Evolutionary conservation across 2,797 vertebrate genomes (phyloP), one percentile per base, ranked within the genome.

Genomic region (Capromys pilorides): DNA sequence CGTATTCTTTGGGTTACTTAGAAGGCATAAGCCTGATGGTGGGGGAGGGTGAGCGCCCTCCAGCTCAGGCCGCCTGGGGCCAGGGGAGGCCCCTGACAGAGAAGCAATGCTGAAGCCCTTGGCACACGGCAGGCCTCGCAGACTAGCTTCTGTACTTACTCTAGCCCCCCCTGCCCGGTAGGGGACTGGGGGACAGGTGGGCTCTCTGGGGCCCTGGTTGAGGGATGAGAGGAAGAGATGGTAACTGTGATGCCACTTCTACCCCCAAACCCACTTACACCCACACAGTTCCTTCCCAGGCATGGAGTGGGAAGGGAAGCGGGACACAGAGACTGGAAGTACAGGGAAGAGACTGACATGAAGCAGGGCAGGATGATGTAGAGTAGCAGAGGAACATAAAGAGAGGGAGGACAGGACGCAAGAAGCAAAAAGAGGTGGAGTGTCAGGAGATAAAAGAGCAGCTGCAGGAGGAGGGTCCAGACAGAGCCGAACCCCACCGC

Each of bases 141-240:
- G 92, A 79, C 80, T 71, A 78, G 96, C 93, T 93, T 97, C 98
- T 97, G 97, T 99, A 99, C 99, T 99, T 99, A 99, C 99, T 98
- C 97, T 97, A 99, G 99, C 97, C 94, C 99, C 98, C 98, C 99
- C 97, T 99, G 98, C 98, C 99, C 98, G n/a, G 99, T 98, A 94
- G 99, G 99, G 98, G 99, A 98, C 98, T 96, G 98, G 97, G 95
- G 98, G 94, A 98, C 98, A 96, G 97, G 97, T 98, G 97, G 98
- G 91, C 98, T 95, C 97, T 98, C 98, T 95, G 99, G 98, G 97
- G 97, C 88, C 98, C 99, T 99, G 99, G 97, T 98, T 97, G 98
- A 95, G 85, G 82, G 90, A 82, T 13, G 57, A 97, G 93, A 97
- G 95, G 87, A 97, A 97, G 85, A 97, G 88, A 96, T 79, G 87